Conservation (phyloP, 2,797 vertebrate species). For the Microtus californicus region DNA sequence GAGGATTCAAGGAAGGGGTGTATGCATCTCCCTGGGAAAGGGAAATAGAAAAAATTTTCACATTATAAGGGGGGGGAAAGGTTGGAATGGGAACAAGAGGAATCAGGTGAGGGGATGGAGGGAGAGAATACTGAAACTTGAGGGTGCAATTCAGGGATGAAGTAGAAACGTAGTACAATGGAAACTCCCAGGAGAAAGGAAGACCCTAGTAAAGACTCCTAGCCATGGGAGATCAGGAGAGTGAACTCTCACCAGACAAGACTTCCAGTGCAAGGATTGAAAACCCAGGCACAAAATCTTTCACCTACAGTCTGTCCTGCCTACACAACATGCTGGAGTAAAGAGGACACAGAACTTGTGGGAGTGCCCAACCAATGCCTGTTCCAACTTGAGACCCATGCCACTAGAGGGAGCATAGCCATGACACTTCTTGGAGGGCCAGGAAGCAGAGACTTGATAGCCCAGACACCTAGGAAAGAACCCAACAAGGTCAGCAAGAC, state of each 20-base stretch:
- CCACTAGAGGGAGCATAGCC: background rate
- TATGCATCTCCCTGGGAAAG: background rate
- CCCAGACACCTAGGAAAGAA: background rate
- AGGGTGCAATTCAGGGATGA: background rate
- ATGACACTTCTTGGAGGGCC: background rate
- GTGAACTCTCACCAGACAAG: background rate
- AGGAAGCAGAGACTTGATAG: background rate
- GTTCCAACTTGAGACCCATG: background rate
- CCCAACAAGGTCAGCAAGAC: background rate
- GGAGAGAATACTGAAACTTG: background rate
- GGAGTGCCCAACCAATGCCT: background rate
- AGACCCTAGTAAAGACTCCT: background rate
- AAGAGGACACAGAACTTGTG: background rate
- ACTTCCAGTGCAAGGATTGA: background rate
- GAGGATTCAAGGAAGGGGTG: background rate
- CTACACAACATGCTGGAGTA: background rate
- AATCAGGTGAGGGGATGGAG: background rate
- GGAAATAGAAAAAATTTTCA: background rate
- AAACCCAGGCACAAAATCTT: background rate
- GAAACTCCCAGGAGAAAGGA: background rate
- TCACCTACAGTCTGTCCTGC: background rate
- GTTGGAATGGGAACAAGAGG: background rate
- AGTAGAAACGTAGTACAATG: background rate
- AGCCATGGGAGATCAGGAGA: background rate
- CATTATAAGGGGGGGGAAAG: background rate